phyloP scores from a whole-genome alignment of 2,888 invertebrate species.

The Andrena bucephala region DNA sequence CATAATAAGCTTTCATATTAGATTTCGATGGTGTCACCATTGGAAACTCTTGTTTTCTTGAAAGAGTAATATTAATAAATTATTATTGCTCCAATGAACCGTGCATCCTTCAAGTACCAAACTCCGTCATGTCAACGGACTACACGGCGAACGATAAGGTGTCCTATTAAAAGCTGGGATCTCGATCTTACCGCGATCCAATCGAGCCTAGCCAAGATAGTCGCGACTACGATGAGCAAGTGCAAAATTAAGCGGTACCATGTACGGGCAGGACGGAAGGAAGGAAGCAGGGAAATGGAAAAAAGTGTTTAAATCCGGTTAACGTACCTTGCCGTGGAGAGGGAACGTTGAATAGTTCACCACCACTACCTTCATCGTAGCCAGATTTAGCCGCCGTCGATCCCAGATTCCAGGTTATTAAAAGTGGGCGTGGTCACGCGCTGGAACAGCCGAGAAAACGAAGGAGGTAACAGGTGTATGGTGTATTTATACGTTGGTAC shows the following conservation, averaged over 20 bases:
- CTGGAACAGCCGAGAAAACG: slow-evolving; percentile 73
- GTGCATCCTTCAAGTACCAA: not conserved
- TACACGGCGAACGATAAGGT: not conserved
- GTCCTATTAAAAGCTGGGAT: slow-evolving; percentile 51
- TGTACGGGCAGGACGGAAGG: slow-evolving; percentile 57
- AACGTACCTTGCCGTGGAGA: slow-evolving; percentile 18
- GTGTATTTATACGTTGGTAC: slow-evolving; percentile 80
- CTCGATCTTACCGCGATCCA: slow-evolving; percentile 44
- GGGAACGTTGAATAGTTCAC: slow-evolving; percentile 38
- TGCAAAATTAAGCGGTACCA: slow-evolving; percentile 44
- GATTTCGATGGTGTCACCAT: too few species aligned
- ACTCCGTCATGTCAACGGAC: too few species aligned
- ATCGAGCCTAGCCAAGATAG: slow-evolving; percentile 17
- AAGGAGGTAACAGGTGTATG: slow-evolving; percentile 81
- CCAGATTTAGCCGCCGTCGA: slow-evolving; percentile 81
- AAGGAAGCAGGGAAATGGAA: slow-evolving; percentile 26
- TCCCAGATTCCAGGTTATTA: slow-evolving; percentile 84
- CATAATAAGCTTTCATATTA: too few species aligned
- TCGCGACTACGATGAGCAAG: slow-evolving; percentile 22
- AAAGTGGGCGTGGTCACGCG: slow-evolving; percentile 78
- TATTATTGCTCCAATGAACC: not conserved
- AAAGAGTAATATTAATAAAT: too few species aligned
- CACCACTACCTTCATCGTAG: slow-evolving; percentile 42
- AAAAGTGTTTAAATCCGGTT: slow-evolving; percentile 31
- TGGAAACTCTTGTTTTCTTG: too few species aligned